Percentiles rank a stretch among this genome's conserved stretches.
Evolutionary conservation across 2,113 vertebrate species (phyloP).

Genomic region (Sinocyclocheilus rhinocerous): DNA sequence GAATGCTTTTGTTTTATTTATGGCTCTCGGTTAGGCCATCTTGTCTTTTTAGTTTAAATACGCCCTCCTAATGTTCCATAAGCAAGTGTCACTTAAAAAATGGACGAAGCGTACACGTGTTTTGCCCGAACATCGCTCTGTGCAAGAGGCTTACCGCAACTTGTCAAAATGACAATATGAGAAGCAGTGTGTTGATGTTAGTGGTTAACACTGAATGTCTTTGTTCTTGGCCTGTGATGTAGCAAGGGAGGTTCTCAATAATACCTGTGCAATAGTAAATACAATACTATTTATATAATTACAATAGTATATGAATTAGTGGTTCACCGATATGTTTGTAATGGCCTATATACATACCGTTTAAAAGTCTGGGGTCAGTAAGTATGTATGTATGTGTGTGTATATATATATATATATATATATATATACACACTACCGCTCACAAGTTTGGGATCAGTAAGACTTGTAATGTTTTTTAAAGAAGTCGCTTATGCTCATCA

Average conservation of each 20-base stretch:
- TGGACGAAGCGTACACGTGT: not conserved
- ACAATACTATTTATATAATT: no score
- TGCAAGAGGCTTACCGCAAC: not conserved
- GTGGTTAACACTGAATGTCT: slow-evolving; percentile 9
- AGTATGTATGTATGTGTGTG: no score
- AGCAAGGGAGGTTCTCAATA: slow-evolving; percentile 6
- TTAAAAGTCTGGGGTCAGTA: not conserved
- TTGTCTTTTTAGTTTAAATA: slow-evolving; percentile 12
- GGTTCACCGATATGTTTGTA: not conserved
- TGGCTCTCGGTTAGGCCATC: not conserved
- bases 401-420: no score
- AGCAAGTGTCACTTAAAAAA: slow-evolving; percentile 35
- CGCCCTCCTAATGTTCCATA: slow-evolving; percentile 1
- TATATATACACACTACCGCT: no score
- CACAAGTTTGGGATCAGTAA: no score
- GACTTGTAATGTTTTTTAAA: no score
- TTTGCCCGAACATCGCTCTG: not conserved
- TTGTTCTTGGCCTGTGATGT: slow-evolving; percentile 40
- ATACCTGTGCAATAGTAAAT: not conserved
- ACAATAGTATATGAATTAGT: not conserved
- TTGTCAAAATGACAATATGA: slow-evolving; percentile 36
- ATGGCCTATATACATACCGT: not conserved
- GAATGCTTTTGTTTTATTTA: slow-evolving; percentile 39
- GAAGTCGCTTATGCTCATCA: no score
- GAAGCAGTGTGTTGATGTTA: slow-evolving; percentile 15